Evolutionary conservation across 1,140 invertebrate species (phyloP), one percentile per base, ranked within the genome.

Genomic region (Magallana ariakensis): DNA sequence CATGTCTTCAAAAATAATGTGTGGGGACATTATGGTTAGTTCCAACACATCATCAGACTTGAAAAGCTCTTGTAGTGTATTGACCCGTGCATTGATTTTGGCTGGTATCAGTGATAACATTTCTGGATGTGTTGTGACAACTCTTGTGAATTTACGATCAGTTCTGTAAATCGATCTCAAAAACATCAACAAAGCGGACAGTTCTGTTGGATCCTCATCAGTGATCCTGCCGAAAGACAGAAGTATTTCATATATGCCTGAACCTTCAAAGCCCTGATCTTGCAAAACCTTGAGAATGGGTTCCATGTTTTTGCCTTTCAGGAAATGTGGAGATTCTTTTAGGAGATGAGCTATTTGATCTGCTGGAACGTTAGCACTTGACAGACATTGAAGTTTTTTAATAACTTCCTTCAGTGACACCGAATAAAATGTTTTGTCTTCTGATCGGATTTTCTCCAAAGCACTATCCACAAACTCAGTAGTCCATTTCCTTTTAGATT

Each of bases 1-100:
- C 46, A 89, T 85, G 60, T 92, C 89, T 15, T 89, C 90, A n/a
- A 88, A 84, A n/a, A 94, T 56, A 16, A 93, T 33, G 16, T 84
- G 16, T 13, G 92, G 92, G 15, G 84, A 91, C 53, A 75, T 82
- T 0, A 86, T 33, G 15, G 91, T 86, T 19, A 91, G 33, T 10
- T 82, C 58, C n/a, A 90, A 62, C 8, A 89, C 81, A 84, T 91
- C 91, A 11, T 86, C 86, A 11, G 84, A 83, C 19, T 85, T 90
- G 62, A 92, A 91, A n/a, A 89, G 54, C 16, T 84, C 16, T 83
- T 88, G 87, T 10, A 92, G 82, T 53, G 86, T 87, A 13, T 62
- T 86, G 60, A 90, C 80, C 56, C 87, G 56, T 58, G 16, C 56
- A 22, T 16, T 60, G 15, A 84, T 60, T 54, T 84, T 16, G 11